phyloP scores from a whole-genome alignment of 2,888 invertebrate genomes.

The Plebejus melissa region DNA sequence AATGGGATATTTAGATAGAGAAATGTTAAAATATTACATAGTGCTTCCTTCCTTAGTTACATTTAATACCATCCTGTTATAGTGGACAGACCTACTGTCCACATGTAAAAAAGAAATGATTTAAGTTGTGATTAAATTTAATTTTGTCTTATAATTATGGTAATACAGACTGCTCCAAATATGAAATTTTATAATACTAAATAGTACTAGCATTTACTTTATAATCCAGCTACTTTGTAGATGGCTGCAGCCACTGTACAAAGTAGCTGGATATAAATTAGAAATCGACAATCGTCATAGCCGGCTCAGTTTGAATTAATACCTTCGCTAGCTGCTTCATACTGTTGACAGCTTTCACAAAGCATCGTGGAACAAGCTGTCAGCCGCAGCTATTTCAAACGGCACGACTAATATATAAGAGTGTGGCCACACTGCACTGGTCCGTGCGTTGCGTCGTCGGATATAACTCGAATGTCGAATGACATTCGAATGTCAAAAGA shows the following conservation, averaged over 20 bases:
- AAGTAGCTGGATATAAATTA: not conserved
- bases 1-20: not conserved
- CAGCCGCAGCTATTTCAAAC: conserved; percentile 12
- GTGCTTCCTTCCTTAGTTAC: too few relatives aligned
- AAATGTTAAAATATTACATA: too few relatives aligned
- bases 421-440: not conserved
- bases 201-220: not conserved
- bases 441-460: not conserved
- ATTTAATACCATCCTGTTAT: too few relatives aligned
- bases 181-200: not conserved
- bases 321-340: conserved; percentile 19
- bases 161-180: too few relatives aligned
- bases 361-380: conserved; percentile 18
- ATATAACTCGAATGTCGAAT: too few relatives aligned
- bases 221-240: not conserved
- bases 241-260: not conserved
- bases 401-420: not conserved
- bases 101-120: too few relatives aligned
- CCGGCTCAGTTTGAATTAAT: conserved; percentile 3
- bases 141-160: too few relatives aligned
- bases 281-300: not conserved
- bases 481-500: too few relatives aligned
- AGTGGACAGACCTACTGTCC: too few relatives aligned
- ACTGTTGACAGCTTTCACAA: conserved; percentile 20
- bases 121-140: too few relatives aligned